These are phyloP conservation scores for Drosophila colorata DNA, from an alignment of 2,888 invertebrate species.

Conservation along the genomic window DNA sequence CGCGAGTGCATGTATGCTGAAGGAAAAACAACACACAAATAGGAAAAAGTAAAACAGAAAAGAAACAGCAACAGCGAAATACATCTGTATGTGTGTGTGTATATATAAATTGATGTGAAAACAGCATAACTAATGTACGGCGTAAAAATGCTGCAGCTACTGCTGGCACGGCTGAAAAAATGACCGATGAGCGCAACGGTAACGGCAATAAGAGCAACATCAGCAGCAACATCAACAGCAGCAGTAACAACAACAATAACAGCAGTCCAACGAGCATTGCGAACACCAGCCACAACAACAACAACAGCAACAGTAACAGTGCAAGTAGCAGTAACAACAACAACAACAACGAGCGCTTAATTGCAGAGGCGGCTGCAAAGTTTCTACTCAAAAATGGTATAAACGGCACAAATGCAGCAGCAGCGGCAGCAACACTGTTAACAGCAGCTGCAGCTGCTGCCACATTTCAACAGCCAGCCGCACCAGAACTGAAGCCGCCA, in stretches of 20 bases:
- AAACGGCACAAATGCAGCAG: slow-evolving; percentile 74
- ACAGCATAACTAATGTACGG: slow-evolving; percentile 59
- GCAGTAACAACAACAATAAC: slow-evolving; percentile 47
- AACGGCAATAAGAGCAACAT: slow-evolving; percentile 87
- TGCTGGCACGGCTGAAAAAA: slow-evolving; percentile 90
- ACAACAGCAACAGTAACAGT: slow-evolving; percentile 31
- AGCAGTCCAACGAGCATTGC: slow-evolving; percentile 41
- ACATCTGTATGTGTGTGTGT: not conserved
- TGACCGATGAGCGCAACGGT: slow-evolving; percentile 87
- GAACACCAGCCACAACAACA: slow-evolving; percentile 39
- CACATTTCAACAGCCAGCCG: slow-evolving; percentile 70
- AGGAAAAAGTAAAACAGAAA: slow-evolving; percentile 35
- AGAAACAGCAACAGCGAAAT: slow-evolving; percentile 20
- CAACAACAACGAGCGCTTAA: slow-evolving; percentile 68
- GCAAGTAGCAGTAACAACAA: slow-evolving; percentile 46
- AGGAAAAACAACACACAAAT: slow-evolving; percentile 59
- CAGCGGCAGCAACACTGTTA: slow-evolving; percentile 63
- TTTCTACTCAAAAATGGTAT: slow-evolving; percentile 82
- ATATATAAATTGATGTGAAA: slow-evolving; percentile 54
- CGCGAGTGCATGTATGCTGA: slow-evolving; percentile 36
- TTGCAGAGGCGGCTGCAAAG: slow-evolving; percentile 80
- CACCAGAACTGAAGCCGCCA: slow-evolving; percentile 59
- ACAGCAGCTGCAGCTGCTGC: slow-evolving; percentile 72
- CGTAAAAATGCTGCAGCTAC: slow-evolving; percentile 69
- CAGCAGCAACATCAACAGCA: slow-evolving; percentile 61